phyloP scores from a whole-genome alignment of 2,888 invertebrate genomes.

The Eupithecia dodoneata region DNA sequence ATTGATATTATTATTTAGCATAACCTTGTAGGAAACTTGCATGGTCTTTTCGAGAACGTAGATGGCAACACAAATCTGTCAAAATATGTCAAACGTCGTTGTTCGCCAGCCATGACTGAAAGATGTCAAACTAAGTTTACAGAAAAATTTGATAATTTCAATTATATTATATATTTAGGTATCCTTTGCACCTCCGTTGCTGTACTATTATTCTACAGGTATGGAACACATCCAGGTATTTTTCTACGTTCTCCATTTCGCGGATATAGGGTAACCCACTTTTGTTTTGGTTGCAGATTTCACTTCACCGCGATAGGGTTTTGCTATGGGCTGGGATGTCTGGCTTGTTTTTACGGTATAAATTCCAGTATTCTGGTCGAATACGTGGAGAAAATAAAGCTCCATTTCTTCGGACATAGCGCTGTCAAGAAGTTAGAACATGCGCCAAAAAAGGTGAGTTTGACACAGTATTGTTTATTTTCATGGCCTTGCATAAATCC shows the following conservation, averaged over 20 bases:
- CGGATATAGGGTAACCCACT: constrained; percentile 50
- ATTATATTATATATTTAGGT: constrained; percentile 77
- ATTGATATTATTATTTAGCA: too few relatives aligned
- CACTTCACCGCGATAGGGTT: constrained; percentile 73
- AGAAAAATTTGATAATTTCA: constrained; percentile 78
- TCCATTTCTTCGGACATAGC: constrained; percentile 64
- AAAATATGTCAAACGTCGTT: constrained; percentile 60
- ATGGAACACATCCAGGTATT: constrained; percentile 38
- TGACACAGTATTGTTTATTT: background rate
- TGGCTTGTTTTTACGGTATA: constrained; percentile 78
- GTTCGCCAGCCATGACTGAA: constrained; percentile 79
- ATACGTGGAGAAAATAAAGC: constrained; percentile 70
- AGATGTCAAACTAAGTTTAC: constrained; percentile 80
- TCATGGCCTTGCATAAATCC: constrained; percentile 7
- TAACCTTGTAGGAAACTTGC: too few relatives aligned
- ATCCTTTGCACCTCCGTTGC: constrained; percentile 68
- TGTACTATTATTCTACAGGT: constrained; percentile 78
- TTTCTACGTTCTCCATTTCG: constrained; percentile 37
- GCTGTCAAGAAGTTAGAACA: constrained; percentile 51
- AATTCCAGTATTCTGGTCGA: constrained; percentile 68
- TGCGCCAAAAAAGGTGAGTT: constrained; percentile 55
- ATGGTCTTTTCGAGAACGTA: background rate
- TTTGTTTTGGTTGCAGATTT: constrained; percentile 69
- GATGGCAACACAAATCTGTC: constrained; percentile 33
- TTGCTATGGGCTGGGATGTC: constrained; percentile 80